phyloP scores from a whole-genome alignment of 2,113 vertebrate genomes.

The Sus scrofa region DNA sequence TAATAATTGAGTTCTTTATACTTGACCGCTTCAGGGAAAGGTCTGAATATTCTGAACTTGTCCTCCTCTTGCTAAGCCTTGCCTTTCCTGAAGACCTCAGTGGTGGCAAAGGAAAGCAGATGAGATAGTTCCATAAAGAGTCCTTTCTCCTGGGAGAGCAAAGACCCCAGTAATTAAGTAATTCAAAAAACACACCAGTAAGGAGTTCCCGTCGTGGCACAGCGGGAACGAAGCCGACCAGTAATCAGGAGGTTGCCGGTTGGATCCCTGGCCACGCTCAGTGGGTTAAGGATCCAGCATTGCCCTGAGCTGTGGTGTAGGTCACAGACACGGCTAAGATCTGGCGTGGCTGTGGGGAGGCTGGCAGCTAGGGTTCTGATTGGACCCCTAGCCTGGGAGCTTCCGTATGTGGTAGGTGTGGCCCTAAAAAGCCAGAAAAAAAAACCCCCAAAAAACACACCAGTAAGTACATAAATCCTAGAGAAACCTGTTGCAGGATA shows the following conservation, averaged over 20 bases:
- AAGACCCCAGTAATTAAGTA: background rate
- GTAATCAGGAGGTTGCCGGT: too few species aligned
- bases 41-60: background rate
- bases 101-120: background rate
- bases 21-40: background rate
- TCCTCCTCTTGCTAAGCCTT: background rate
- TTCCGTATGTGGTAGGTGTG: too few species aligned
- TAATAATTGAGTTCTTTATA: constrained; percentile 5
- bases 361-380: too few species aligned
- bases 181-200: background rate
- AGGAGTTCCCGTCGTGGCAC: too few species aligned
- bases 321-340: too few species aligned
- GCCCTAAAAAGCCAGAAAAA: too few species aligned
- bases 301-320: too few species aligned
- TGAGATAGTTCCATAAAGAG: background rate
- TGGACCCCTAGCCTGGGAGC: too few species aligned
- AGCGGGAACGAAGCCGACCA: too few species aligned
- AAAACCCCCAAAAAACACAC: background rate
- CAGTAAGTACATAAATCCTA: background rate
- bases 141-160: background rate
- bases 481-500: background rate
- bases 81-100: background rate
- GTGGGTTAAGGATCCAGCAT: too few species aligned
- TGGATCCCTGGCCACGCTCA: too few species aligned
- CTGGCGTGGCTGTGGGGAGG: too few species aligned